Evolutionary conservation across 1,140 invertebrate genomes (phyloP).

Genomic region (Hermatobates lingyangjiaoensis): DNA sequence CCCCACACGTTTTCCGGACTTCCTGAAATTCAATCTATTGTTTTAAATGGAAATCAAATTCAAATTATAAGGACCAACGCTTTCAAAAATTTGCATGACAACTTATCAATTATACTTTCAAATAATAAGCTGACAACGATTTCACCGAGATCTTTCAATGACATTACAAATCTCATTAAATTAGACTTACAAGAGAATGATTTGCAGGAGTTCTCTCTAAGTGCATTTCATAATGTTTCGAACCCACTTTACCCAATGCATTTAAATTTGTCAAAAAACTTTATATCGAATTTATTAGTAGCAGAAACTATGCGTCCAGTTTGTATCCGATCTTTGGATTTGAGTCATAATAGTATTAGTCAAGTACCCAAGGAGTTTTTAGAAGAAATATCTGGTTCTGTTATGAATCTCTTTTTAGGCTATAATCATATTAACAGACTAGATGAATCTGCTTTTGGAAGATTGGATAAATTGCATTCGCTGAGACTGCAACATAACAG

Average conservation of each 20-base stretch:
- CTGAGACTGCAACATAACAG: conserved; percentile 54
- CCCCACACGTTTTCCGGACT: conserved; percentile 42
- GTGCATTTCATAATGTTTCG: conserved; percentile 43
- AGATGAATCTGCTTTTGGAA: conserved; percentile 47
- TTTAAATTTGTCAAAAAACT: conserved; percentile 49
- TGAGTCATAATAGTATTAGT: conserved; percentile 43
- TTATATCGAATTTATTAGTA: conserved; percentile 36
- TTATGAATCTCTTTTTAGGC: conserved; percentile 45
- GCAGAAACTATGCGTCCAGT: conserved; percentile 28
- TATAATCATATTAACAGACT: conserved; percentile 52
- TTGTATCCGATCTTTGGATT: conserved; percentile 44
- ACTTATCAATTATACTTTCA: conserved; percentile 47
- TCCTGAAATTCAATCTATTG: conserved; percentile 42
- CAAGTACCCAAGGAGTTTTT: conserved; percentile 44
- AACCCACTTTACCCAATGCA: conserved; percentile 34
- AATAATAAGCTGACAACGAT: conserved; percentile 42
- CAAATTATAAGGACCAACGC: conserved; percentile 30
- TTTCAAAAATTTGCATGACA: conserved; percentile 43
- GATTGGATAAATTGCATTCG: conserved; percentile 45
- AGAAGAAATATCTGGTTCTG: conserved; percentile 33
- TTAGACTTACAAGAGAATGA: conserved; percentile 54
- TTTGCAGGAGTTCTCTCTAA: conserved; percentile 40
- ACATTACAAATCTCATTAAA: conserved; percentile 43
- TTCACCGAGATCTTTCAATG: conserved; percentile 37
- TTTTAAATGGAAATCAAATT: conserved; percentile 50